A percentile compares a stretch with the other conserved stretches of the same genome.
Conservation (phyloP, 2,888 invertebrate species). For the Apamea crenata region DNA sequence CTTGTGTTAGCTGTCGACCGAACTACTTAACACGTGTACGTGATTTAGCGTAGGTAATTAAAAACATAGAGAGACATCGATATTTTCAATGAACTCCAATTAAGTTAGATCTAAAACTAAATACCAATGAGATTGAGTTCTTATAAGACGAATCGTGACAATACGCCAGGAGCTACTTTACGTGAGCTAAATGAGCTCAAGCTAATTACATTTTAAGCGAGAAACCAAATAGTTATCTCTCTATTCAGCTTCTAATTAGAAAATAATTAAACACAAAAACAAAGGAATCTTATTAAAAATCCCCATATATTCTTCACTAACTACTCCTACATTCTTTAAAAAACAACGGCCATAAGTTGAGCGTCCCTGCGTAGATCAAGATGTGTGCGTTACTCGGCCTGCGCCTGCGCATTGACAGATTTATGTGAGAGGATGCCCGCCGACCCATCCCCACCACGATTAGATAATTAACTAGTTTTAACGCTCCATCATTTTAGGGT, state of each 20-base stretch:
- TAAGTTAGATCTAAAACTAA: background rate
- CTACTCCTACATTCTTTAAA: slow-evolving; percentile 45
- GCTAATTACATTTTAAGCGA: background rate
- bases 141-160: background rate
- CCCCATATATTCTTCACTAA: slow-evolving; percentile 43
- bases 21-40: background rate
- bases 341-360: slow-evolving; percentile 40
- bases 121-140: slow-evolving; percentile 12
- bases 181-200: background rate
- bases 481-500: slow-evolving; percentile 55
- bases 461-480: slow-evolving; percentile 85
- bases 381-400: slow-evolving; percentile 84
- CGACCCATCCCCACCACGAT: slow-evolving; percentile 71
- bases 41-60: background rate
- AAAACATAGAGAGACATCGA: background rate
- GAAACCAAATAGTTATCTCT: background rate
- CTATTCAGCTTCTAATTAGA: slow-evolving; percentile 43
- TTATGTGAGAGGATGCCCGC: slow-evolving; percentile 84
- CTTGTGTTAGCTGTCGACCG: background rate
- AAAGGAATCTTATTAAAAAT: slow-evolving; percentile 50
- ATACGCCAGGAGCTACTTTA: background rate
- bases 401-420: slow-evolving; percentile 84
- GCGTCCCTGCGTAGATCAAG: slow-evolving; percentile 77
- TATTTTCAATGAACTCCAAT: background rate
- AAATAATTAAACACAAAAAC: slow-evolving; percentile 39